phyloP scores from a whole-genome alignment of 2,797 vertebrate genomes.

The Hippoglossus hippoglossus region DNA sequence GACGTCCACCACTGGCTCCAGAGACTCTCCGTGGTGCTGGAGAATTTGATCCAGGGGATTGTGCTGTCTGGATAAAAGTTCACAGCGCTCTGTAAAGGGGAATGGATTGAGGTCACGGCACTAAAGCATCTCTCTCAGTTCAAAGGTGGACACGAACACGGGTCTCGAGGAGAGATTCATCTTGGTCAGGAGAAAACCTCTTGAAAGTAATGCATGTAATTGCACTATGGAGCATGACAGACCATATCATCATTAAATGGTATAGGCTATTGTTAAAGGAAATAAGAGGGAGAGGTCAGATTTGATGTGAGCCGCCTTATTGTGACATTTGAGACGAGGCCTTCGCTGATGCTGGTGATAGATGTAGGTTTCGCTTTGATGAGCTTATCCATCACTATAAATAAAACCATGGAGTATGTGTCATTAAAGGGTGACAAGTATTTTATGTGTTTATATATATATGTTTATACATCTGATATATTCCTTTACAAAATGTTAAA shows the following conservation, averaged over 20 bases:
- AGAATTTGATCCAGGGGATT: constrained; percentile 75
- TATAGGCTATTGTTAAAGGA: constrained; percentile 66
- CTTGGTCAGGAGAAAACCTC: constrained; percentile 78
- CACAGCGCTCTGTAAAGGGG: constrained; percentile 47
- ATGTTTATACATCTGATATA: not conserved
- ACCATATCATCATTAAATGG: constrained; percentile 80
- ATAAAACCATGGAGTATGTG: constrained; percentile 38
- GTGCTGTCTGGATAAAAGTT: constrained; percentile 74
- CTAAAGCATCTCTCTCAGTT: constrained; percentile 77
- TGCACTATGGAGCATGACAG: constrained; percentile 71
- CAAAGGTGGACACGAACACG: constrained; percentile 78
- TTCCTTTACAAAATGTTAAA: no score
- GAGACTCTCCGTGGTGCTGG: constrained; percentile 47
- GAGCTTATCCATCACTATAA: constrained; percentile 64
- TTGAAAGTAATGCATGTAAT: constrained; percentile 83
- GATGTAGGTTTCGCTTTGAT: constrained; percentile 67
- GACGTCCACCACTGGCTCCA: constrained; percentile 51
- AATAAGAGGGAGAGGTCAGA: constrained; percentile 74
- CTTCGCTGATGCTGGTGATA: constrained; percentile 62
- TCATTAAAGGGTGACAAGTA: constrained; percentile 9
- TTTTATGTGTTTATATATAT: constrained; percentile 9
- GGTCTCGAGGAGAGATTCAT: constrained; percentile 76
- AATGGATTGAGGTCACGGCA: constrained; percentile 78
- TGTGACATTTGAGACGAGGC: constrained; percentile 68
- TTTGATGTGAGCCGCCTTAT: constrained; percentile 65